Conservation (phyloP, 2,113 vertebrate species). For the Stigmatopora argus region DNA sequence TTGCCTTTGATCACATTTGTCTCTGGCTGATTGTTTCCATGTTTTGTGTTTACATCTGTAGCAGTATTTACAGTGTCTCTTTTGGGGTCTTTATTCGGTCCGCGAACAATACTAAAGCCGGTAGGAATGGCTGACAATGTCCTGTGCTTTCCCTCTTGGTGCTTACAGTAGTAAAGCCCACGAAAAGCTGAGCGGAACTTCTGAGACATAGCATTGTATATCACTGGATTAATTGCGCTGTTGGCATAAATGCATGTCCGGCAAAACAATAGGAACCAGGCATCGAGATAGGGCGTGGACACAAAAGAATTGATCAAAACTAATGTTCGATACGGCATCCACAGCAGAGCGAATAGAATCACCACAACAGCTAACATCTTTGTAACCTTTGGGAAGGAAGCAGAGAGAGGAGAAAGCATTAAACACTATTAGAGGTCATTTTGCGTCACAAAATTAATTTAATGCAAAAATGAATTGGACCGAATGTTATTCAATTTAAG, state of each 20-base stretch:
- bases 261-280: conserved; percentile 77
- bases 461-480: not conserved
- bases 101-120: conserved; percentile 25
- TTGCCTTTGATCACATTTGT: conserved; percentile 2
- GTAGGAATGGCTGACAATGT: conserved; percentile 44
- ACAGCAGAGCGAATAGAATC: conserved; percentile 71
- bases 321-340: conserved; percentile 77
- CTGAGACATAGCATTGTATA: conserved; percentile 79
- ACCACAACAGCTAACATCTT: conserved; percentile 77
- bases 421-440: not conserved
- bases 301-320: conserved; percentile 76
- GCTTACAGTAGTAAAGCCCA: conserved; percentile 65
- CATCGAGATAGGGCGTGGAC: conserved; percentile 66
- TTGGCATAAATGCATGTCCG: conserved; percentile 73
- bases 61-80: not conserved
- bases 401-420: not conserved
- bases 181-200: conserved; percentile 73
- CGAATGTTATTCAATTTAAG: not conserved
- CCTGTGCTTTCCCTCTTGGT: conserved; percentile 32
- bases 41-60: conserved; percentile 4
- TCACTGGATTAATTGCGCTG: conserved; percentile 76
- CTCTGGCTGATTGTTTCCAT: conserved; percentile 29
- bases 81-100: conserved; percentile 24
- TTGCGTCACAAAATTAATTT: not conserved
- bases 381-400: conserved; percentile 62